Evolutionary conservation across 2,888 invertebrate genomes (phyloP), one percentile per base, ranked within the genome.

Genomic region (Hydrotaea diabolus): DNA sequence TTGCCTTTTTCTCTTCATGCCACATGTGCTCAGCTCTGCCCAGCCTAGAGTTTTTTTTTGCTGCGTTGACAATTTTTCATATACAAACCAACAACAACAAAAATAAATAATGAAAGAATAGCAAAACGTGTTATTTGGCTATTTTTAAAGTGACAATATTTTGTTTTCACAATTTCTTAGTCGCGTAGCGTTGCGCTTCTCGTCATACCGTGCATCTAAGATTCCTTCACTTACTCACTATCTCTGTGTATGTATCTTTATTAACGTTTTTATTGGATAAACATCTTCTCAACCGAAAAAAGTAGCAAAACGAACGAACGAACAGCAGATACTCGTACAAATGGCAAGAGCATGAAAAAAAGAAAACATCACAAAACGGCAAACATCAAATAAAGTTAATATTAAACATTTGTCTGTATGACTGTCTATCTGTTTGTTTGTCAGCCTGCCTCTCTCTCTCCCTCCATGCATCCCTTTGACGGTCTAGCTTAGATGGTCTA

Each of bases 371-470:
- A 73, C 4, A 11, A 39, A 39, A 57, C 73, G 73, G 73, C 57
- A 74, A 74, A 74, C 73, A 74, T 74, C 73, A 74, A 71, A 71
- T 71, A 53, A 74, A 74, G 43, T 57, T 57, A 43, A 74, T 66
- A 74, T 74, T 74, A 57, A 57, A 74, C 15, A 74, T 74, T 21
- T 19, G 39, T 31, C 21, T 43, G 57, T 71, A 19, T 49, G 49
- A 19, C 5, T 43, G 71, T 55, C 59, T 62, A 31, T 62, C 31
- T 36, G 39, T 17, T 39, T 57, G 55, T 69, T 46, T 49, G 17
- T 15, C 55, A 13, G 19, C 39, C 19, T 15, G n/a, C 39, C 31
- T 4, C 0, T 21, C 73, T 19, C 17, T 59, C 9, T 26, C 23
- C 15, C 15, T 15, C 11, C 59, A 11, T 59, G 13, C 59, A 26